Evolutionary conservation across 2,113 vertebrate genomes (phyloP).

Genomic region (Semicossyphus pulcher): DNA sequence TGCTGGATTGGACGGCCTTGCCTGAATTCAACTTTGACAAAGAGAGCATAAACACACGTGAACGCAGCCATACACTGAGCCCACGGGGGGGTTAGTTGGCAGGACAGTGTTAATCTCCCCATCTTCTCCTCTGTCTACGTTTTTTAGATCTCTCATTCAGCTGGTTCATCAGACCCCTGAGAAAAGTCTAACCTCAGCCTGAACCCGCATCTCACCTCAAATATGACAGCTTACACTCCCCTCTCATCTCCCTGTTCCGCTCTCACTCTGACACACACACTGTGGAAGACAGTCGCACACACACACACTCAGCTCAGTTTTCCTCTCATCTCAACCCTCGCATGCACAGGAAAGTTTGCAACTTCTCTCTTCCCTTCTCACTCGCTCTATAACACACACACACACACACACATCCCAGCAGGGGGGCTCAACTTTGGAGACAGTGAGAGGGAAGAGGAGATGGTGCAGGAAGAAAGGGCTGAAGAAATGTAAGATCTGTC

Average conservation of each 20-base stretch:
- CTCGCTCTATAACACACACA: slow-evolving; percentile 23
- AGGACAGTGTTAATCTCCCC: slow-evolving; percentile 65
- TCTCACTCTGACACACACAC: slow-evolving; percentile 35
- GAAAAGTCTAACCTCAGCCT: slow-evolving; percentile 77
- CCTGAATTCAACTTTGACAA: not conserved
- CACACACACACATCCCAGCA: slow-evolving; percentile 31
- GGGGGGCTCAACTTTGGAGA: slow-evolving; percentile 53
- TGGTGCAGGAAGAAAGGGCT: slow-evolving; percentile 45
- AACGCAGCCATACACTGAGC: slow-evolving; percentile 9
- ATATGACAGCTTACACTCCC: slow-evolving; percentile 80
- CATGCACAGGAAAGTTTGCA: slow-evolving; percentile 59
- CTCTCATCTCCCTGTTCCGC: slow-evolving; percentile 66
- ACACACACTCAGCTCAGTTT: slow-evolving; percentile 40
- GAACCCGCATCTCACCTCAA: slow-evolving; percentile 77
- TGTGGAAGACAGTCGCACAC: slow-evolving; percentile 6
- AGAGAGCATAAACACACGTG: not conserved
- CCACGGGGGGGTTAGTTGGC: slow-evolving; percentile 16
- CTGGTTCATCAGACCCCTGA: slow-evolving; percentile 76
- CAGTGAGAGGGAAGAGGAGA: slow-evolving; percentile 52
- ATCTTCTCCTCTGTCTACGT: slow-evolving; percentile 51
- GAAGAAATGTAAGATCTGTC: slow-evolving; percentile 66
- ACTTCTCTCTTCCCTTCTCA: slow-evolving; percentile 38
- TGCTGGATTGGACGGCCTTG: not conserved
- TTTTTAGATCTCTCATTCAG: slow-evolving; percentile 68
- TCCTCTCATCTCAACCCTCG: slow-evolving; percentile 12